Evolutionary conservation across 2,113 vertebrate genomes (phyloP).

Genomic region (Addax nasomaculatus): DNA sequence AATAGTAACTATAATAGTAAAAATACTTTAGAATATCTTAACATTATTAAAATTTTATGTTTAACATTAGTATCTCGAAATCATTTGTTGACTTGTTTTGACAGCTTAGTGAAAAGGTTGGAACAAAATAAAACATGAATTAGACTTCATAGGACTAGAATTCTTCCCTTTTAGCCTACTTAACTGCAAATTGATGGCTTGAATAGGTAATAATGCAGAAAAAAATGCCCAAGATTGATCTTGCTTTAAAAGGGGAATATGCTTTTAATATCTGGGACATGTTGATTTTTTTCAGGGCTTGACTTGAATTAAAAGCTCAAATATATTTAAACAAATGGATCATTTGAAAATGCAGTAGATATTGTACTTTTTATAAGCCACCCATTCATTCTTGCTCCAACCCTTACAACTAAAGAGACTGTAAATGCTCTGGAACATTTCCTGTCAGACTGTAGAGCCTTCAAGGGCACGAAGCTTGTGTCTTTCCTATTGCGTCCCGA

Average conservation of each 20-base stretch:
- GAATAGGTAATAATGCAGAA: neutral
- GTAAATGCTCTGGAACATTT: neutral
- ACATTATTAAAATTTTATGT: conserved; percentile 65
- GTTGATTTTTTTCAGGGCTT: neutral
- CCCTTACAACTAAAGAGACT: neutral
- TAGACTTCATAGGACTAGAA: neutral
- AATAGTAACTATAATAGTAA: conserved; percentile 18
- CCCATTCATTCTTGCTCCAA: neutral
- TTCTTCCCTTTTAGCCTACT: conserved; percentile 32
- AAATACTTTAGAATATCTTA: conserved; percentile 50
- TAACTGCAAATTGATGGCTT: conserved; percentile 35
- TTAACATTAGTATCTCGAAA: conserved; percentile 55
- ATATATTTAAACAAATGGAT: neutral
- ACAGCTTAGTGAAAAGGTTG: conserved; percentile 48
- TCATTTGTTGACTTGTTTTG: conserved; percentile 60
- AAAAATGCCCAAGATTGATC: conserved; percentile 14
- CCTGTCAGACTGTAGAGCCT: neutral
- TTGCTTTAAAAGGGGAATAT: conserved; percentile 18
- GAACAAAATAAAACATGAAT: conserved; percentile 3
- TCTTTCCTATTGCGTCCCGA: neutral
- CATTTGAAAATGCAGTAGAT: neutral
- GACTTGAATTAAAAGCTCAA: conserved; percentile 24
- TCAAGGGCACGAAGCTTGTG: neutral
- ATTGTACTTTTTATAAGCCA: neutral
- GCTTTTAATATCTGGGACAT: conserved; percentile 10